These are phyloP conservation scores for Mirza zaza DNA, from an alignment of 2,113 vertebrate genomes.

Conservation along the genomic window DNA sequence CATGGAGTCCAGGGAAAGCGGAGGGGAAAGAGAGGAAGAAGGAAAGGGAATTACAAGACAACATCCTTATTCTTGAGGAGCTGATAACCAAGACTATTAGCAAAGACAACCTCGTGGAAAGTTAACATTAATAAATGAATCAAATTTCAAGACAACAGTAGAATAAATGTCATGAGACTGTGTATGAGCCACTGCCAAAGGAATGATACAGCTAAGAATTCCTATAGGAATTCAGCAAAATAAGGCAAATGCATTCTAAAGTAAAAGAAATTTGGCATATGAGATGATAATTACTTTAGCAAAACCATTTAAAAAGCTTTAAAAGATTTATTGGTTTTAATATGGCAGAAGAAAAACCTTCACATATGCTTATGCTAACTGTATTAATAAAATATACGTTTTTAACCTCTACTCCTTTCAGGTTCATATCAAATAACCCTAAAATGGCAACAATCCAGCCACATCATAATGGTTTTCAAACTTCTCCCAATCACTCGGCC, in stretches of 20 bases:
- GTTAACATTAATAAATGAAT: background rate
- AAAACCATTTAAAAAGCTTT: slow-evolving; percentile 34
- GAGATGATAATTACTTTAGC: background rate
- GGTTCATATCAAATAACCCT: slow-evolving; percentile 19
- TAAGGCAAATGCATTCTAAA: background rate
- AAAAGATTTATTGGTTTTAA: slow-evolving; percentile 1
- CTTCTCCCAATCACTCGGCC: background rate
- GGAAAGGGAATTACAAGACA: background rate
- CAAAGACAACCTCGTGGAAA: background rate
- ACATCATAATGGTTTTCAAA: slow-evolving; percentile 9
- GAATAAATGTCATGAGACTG: background rate
- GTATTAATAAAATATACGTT: background rate
- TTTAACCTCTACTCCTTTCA: background rate
- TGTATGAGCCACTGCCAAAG: background rate
- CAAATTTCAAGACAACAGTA: background rate
- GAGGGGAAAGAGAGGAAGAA: background rate
- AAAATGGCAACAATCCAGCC: background rate
- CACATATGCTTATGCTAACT: background rate
- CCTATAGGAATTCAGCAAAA: slow-evolving; percentile 7
- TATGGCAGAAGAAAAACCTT: background rate
- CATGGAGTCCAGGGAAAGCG: background rate
- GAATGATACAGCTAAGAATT: slow-evolving; percentile 11
- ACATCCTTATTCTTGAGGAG: background rate
- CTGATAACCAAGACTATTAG: background rate
- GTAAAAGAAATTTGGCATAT: background rate